These are phyloP conservation scores for Thysanoteuthis rhombus DNA, from an alignment of 2,888 invertebrate species.

Conservation along the genomic window DNA sequence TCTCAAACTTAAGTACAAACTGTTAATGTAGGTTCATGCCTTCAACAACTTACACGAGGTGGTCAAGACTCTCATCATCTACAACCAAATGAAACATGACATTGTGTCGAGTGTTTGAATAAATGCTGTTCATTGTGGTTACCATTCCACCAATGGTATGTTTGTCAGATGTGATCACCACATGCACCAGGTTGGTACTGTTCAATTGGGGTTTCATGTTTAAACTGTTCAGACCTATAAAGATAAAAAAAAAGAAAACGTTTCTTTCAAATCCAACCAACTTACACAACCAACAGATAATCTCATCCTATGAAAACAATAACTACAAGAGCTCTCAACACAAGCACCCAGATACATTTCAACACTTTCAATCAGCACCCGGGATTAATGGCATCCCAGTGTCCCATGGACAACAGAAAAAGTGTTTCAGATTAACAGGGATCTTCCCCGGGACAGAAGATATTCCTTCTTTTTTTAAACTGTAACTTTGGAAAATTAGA, in stretches of 20 bases:
- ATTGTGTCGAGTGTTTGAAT: constrained; percentile 54
- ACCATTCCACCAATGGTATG: constrained; percentile 63
- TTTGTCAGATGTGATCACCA: constrained; percentile 58
- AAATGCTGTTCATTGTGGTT: constrained; percentile 64
- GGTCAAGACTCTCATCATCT: constrained; percentile 45
- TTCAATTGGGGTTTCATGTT: not conserved
- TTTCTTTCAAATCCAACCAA: not conserved
- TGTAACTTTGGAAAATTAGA: too few relatives aligned
- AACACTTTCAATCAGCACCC: not conserved
- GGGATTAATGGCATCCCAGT: too few relatives aligned
- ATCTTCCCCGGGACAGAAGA: too few relatives aligned
- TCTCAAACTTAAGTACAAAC: not conserved
- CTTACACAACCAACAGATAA: not conserved
- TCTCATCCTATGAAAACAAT: not conserved
- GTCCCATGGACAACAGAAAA: too few relatives aligned
- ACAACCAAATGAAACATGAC: constrained; percentile 63
- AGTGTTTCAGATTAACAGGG: too few relatives aligned
- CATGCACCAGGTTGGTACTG: constrained; percentile 42
- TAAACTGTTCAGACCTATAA: not conserved
- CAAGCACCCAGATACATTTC: not conserved
- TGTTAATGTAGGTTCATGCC: not conserved
- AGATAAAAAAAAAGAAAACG: not conserved
- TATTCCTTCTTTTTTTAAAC: too few relatives aligned
- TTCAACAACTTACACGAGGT: constrained; percentile 45
- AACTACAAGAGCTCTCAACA: not conserved